phyloP scores from a whole-genome alignment of 1,140 invertebrate genomes.

The Drosophila teissieri region DNA sequence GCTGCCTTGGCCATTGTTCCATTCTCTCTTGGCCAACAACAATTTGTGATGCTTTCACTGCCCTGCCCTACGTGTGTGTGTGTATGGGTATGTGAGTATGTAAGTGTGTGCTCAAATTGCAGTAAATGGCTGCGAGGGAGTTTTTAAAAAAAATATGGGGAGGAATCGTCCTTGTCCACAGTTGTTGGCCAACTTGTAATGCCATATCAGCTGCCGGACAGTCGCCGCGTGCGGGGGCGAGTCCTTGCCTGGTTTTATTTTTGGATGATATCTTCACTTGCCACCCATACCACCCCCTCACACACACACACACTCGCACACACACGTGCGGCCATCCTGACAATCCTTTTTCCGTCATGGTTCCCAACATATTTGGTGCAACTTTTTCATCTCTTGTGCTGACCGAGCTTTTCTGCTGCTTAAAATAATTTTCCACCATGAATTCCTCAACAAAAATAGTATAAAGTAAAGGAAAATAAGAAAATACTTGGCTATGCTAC shows the following conservation, averaged over 20 bases:
- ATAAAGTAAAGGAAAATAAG: conserved; percentile 16
- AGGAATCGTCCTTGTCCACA: conserved; percentile 60
- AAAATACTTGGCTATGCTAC: not conserved
- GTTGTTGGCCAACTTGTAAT: conserved; percentile 73
- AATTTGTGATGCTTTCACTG: conserved; percentile 37
- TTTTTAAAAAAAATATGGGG: not conserved
- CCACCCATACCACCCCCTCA: not conserved
- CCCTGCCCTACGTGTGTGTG: not conserved
- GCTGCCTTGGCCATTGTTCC: conserved; percentile 60
- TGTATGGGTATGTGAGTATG: not conserved
- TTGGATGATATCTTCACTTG: conserved; percentile 43
- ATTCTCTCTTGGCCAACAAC: conserved; percentile 51
- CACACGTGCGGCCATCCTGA: conserved; percentile 56
- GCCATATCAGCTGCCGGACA: conserved; percentile 73
- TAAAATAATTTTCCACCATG: conserved; percentile 32
- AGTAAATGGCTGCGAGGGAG: conserved; percentile 51
- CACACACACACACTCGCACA: not conserved
- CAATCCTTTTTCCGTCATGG: conserved; percentile 44
- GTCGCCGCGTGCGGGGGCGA: conserved; percentile 22
- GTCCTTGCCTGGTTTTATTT: conserved; percentile 48
- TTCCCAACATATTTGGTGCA: conserved; percentile 60
- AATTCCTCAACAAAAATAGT: conserved; percentile 25
- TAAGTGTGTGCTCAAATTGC: conserved; percentile 59
- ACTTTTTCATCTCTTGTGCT: conserved; percentile 25
- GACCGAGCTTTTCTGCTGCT: conserved; percentile 31